Evolutionary conservation across 2,888 invertebrate genomes (phyloP).

Genomic region (Pimpla rufipes): DNA sequence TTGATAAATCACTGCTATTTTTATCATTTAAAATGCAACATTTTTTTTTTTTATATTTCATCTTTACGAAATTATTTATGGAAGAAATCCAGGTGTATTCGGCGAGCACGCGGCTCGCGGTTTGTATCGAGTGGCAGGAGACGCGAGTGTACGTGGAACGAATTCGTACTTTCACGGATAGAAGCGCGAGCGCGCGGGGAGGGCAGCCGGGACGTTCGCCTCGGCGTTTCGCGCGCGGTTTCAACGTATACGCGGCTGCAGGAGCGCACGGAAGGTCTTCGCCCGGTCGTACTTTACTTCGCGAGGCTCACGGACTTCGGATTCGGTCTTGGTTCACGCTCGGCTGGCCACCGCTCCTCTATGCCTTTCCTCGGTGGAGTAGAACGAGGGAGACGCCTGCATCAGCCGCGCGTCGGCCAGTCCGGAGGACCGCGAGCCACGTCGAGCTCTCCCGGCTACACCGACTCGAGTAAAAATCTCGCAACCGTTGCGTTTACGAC

Average conservation of each 20-base stretch:
- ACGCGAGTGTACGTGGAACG: slow-evolving; percentile 63
- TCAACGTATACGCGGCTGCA: too few relatives aligned
- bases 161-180: slow-evolving; percentile 69
- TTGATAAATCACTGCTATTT: too few relatives aligned
- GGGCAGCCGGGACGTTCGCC: slow-evolving; percentile 61
- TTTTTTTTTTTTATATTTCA: too few relatives aligned
- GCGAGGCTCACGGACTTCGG: slow-evolving; percentile 78
- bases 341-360: slow-evolving; percentile 80
- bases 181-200: slow-evolving; percentile 38
- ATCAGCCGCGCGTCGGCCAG: not conserved
- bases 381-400: slow-evolving; percentile 56
- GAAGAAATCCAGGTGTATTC: slow-evolving; percentile 26
- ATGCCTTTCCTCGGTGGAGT: slow-evolving; percentile 73
- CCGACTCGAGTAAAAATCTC: slow-evolving; percentile 16
- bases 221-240: slow-evolving; percentile 48
- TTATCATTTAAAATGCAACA: too few relatives aligned
- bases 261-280: slow-evolving; percentile 68
- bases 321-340: slow-evolving; percentile 81
- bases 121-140: slow-evolving; percentile 8
- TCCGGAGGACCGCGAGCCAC: not conserved
- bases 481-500: not conserved
- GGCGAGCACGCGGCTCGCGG: slow-evolving; percentile 3
- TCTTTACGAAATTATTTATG: not conserved
- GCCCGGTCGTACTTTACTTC: slow-evolving; percentile 72
- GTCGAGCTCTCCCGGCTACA: too few relatives aligned